Evolutionary conservation across 2,797 vertebrate genomes (phyloP).

Genomic region (Brotogeris chrysoptera): DNA sequence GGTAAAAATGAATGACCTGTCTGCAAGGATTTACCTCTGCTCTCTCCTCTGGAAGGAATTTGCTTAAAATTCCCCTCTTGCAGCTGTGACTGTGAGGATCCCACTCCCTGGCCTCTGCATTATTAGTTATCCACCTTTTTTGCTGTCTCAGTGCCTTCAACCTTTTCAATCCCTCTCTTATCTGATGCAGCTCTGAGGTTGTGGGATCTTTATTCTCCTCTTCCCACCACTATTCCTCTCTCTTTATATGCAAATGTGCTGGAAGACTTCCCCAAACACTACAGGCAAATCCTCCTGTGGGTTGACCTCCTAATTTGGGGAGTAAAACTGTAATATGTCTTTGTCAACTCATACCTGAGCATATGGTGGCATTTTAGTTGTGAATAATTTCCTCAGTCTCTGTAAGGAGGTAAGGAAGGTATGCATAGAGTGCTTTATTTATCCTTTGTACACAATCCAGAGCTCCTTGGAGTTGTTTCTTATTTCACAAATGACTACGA

Average conservation of each 20-base stretch:
- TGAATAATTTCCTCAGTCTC: neutral
- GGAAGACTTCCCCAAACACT: neutral
- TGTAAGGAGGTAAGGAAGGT: neutral
- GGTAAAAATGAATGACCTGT: constrained; percentile 42
- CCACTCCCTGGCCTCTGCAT: neutral
- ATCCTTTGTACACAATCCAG: neutral
- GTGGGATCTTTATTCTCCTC: neutral
- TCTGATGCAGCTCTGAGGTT: neutral
- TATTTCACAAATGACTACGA: neutral
- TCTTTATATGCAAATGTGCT: neutral
- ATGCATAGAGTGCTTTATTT: neutral
- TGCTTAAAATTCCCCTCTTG: constrained; percentile 24
- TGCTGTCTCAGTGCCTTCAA: neutral
- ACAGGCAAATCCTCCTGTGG: neutral
- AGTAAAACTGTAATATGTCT: neutral
- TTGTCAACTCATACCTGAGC: neutral
- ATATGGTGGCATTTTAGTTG: neutral
- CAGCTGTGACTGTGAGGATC: neutral
- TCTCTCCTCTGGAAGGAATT: neutral
- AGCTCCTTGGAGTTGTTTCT: neutral
- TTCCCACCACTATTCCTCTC: neutral
- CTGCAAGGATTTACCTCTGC: constrained; percentile 14
- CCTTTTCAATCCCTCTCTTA: neutral
- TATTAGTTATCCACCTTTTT: neutral
- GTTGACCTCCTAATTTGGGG: neutral